Conservation (phyloP, 2,797 vertebrate genomes). For the Allobates femoralis region DNA sequence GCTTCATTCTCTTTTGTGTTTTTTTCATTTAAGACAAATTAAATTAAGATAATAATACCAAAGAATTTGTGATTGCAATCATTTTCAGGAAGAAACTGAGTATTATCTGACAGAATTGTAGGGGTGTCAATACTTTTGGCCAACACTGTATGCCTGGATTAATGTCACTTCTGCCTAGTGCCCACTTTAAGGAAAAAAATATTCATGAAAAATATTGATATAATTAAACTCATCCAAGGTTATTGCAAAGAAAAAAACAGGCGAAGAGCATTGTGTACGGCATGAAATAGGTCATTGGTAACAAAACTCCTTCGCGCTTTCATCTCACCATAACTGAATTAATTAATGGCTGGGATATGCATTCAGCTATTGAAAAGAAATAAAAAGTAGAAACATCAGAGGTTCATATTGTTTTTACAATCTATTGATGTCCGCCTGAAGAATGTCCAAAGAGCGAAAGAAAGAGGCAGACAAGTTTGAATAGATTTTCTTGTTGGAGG, state of each 20-base stretch:
- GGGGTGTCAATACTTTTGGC: too few relatives aligned
- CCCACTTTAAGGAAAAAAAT: not conserved
- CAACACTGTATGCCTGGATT: too few relatives aligned
- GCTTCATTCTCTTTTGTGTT: too few relatives aligned
- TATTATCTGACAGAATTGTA: too few relatives aligned
- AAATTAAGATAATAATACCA: too few relatives aligned
- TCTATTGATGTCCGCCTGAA: slow-evolving; percentile 38
- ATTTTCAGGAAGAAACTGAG: too few relatives aligned
- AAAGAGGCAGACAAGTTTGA: slow-evolving; percentile 33
- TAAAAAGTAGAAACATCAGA: slow-evolving; percentile 12
- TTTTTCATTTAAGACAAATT: too few relatives aligned
- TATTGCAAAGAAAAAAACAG: not conserved
- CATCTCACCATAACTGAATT: slow-evolving; percentile 4
- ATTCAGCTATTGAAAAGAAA: slow-evolving; percentile 28
- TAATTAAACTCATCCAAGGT: slow-evolving; percentile 2
- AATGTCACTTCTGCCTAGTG: too few relatives aligned
- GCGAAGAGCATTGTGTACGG: not conserved
- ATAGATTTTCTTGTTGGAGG: slow-evolving; percentile 42
- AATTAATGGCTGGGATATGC: slow-evolving; percentile 9
- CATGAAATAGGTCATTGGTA: not conserved
- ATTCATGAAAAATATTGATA: not conserved
- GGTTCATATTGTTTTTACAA: slow-evolving; percentile 25
- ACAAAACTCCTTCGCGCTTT: not conserved
- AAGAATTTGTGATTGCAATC: too few relatives aligned
- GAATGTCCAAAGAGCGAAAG: slow-evolving; percentile 25